phyloP scores from a whole-genome alignment of 2,888 invertebrate genomes.

The Tetragonisca angustula region DNA sequence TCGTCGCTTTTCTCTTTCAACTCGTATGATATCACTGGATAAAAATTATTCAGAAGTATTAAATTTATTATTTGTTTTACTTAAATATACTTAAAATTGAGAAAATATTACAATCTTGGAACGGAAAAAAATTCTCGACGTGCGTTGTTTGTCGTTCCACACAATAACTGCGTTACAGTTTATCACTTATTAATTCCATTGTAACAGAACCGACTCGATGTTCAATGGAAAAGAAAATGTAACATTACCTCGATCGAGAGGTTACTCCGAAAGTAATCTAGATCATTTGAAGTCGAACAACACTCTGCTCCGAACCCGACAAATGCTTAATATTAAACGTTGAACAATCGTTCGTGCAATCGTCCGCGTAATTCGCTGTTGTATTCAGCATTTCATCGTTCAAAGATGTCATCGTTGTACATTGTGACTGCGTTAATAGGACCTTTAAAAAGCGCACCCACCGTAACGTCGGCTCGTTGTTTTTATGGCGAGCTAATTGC shows the following conservation, averaged over 20 bases:
- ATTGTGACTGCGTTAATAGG: not conserved
- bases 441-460: not conserved
- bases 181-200: not conserved
- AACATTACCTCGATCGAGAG: not conserved
- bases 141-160: too few relatives aligned
- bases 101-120: too few relatives aligned
- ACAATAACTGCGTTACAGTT: not conserved
- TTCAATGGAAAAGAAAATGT: not conserved
- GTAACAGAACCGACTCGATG: not conserved
- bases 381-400: not conserved
- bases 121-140: too few relatives aligned
- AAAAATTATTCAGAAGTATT: too few relatives aligned
- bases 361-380: not conserved
- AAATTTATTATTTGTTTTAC: too few relatives aligned
- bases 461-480: not conserved
- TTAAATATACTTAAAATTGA: too few relatives aligned
- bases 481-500: conserved; percentile 7
- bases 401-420: not conserved
- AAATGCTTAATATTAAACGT: too few relatives aligned
- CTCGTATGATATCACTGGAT: too few relatives aligned
- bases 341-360: too few relatives aligned
- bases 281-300: not conserved
- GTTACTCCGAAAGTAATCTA: not conserved
- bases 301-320: not conserved
- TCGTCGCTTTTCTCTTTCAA: too few relatives aligned